Evolutionary conservation across 2,113 vertebrate genomes (phyloP).

Genomic region (Lophura nycthemera): DNA sequence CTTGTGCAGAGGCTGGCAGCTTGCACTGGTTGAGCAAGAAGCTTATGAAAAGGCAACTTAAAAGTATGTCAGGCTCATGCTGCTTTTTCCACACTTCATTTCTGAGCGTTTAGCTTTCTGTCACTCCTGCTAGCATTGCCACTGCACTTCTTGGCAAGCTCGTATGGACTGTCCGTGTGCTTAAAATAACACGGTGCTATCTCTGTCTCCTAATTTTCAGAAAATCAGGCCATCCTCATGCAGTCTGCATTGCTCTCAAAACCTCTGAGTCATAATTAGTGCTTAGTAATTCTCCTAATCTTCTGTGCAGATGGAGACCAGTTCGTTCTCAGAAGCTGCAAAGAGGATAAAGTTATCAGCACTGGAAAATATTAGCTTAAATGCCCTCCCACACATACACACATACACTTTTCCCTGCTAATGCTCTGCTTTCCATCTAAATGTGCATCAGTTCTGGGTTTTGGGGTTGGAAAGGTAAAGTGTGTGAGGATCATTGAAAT

Average conservation of each 20-base stretch:
- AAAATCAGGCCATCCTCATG: constrained; percentile 56
- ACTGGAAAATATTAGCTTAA: constrained; percentile 69
- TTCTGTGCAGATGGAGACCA: constrained; percentile 65
- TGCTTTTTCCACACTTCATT: background rate
- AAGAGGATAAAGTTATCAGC: constrained; percentile 70
- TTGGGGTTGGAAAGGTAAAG: background rate
- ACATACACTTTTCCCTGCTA: background rate
- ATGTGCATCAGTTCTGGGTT: accelerated
- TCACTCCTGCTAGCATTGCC: background rate
- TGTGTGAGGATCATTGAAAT: background rate
- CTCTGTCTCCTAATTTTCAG: constrained; percentile 38
- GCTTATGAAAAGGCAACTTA: background rate
- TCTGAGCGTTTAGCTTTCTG: background rate
- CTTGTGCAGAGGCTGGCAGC: background rate
- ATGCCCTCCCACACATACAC: constrained; percentile 18
- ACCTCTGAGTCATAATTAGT: constrained; percentile 70
- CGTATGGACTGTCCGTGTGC: background rate
- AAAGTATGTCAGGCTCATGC: background rate
- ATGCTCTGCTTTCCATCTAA: background rate
- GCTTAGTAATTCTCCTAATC: constrained; percentile 68
- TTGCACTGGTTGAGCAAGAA: background rate
- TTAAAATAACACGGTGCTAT: constrained; percentile 32
- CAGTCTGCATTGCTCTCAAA: constrained; percentile 44
- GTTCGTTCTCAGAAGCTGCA: constrained; percentile 45
- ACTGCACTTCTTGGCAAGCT: background rate